Evolutionary conservation across 1,140 invertebrate genomes (phyloP), one percentile per base, ranked within the genome.

Genomic region (Cepaea nemoralis): DNA sequence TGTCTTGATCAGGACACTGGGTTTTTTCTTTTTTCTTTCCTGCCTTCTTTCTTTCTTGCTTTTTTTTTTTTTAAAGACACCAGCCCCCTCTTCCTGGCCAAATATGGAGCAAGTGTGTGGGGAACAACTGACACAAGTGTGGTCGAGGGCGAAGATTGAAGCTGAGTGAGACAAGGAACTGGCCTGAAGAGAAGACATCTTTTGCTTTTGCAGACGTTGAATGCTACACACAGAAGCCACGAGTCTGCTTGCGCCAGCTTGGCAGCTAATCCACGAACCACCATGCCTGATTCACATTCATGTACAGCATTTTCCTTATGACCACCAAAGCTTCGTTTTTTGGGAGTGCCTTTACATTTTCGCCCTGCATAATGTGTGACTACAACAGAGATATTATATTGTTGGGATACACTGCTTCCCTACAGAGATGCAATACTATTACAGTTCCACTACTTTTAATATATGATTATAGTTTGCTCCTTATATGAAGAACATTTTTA

Each of bases 161-260:
- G 59, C 5, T 27, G 27, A 63, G 59, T 63, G 59, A 63, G 59
- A 63, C n/a, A n/a, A 63, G 59, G 50, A 55, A 63, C 59, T 63
- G 59, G 59, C 6, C 59, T 6, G n/a, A 63, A 63, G n/a, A 63
- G 59, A 63, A 27, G 59, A 63, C 45, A 55, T 14, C 12, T 5
- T 55, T 5, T 22, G 50, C 50, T 55, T 55, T 10, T 12, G 27
- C 59, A 63, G 33, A 27, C 50, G 19, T 27, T 5, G 50, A 31
- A 31, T 31, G 59, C 59, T 63, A 63, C 5, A 63, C 59, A 63
- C 59, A 63, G 59, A 63, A 63, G 59, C 59, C 59, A 63, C 59
- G 33, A n/a, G 59, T 63, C 59, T 63, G 59, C 59, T 63, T 63
- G 59, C 59, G 33, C 33, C n/a, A 63, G 33, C 10, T 16, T 31